phyloP scores from a whole-genome alignment of 2,888 invertebrate species.

The Lithophane ornitopus region DNA sequence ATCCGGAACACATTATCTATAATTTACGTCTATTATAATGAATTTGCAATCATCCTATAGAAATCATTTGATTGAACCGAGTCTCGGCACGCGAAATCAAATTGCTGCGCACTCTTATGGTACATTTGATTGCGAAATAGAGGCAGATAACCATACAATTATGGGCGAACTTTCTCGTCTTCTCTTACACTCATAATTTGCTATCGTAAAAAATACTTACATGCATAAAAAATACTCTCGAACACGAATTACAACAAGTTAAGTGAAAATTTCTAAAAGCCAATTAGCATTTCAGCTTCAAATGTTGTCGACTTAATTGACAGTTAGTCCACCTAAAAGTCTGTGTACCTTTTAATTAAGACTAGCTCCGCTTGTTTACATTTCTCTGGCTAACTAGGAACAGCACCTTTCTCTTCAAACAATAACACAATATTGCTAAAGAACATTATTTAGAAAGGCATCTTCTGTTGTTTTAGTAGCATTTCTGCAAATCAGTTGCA shows the following conservation, averaged over 20 bases:
- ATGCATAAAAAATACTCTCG: constrained; percentile 16
- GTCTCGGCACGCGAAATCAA: constrained; percentile 52
- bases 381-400: constrained; percentile 66
- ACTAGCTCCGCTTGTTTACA: constrained; percentile 69
- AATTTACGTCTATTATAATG: constrained; percentile 59
- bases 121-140: constrained; percentile 49
- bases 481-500: constrained; percentile 67
- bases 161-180: constrained; percentile 51
- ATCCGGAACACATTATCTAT: constrained; percentile 57
- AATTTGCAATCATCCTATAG: constrained; percentile 56
- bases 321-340: constrained; percentile 66
- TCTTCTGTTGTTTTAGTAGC: constrained; percentile 64
- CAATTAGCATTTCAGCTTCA: constrained; percentile 59
- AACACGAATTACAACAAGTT: constrained; percentile 21
- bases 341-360: constrained; percentile 73
- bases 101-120: constrained; percentile 47
- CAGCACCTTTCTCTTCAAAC: constrained; percentile 83
- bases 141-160: constrained; percentile 35
- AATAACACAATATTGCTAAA: constrained; percentile 72
- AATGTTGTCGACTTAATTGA: constrained; percentile 62
- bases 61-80: constrained; percentile 52
- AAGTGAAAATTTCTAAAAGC: constrained; percentile 63
- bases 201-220: constrained; percentile 37
- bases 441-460: constrained; percentile 77
- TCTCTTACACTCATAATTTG: constrained; percentile 49